Evolutionary conservation across 1,140 invertebrate genomes (phyloP), one percentile per base, ranked within the genome.

Genomic region (Drosophila arizonae): DNA sequence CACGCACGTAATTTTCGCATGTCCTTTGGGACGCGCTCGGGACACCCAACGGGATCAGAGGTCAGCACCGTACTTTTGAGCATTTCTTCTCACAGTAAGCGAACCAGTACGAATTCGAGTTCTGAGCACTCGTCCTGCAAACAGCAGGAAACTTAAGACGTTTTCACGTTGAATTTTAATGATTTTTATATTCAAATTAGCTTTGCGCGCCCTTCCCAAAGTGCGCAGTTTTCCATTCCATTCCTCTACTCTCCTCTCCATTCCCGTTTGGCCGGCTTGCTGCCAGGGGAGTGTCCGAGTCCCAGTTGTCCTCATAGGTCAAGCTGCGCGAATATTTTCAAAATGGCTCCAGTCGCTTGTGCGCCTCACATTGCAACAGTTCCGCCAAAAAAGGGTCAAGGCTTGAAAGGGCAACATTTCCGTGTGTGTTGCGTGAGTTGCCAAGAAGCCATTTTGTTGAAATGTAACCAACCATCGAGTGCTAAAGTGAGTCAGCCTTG

Each of bases 171-270:
- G 84, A 88, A 88, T 88, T 88, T 88, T 87, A 87, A 87, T 88
- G 84, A 87, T 87, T 87, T 87, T 88, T 87, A 81, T 87, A 87
- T 87, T 87, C 77, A 87, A 87, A 87, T 87, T 79, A 87, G 84
- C 61, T 72, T 66, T 56, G 79, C 64, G 63, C 74, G 60, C 68
- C 72, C 64, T 50, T 33, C 26, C 26, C 5, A 54, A 30, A 64
- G 52, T 63, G 58, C 66, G 66, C 72, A 74, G 33, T 17, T 62
- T 55, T 62, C n/a, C 1, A 4, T 26, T 45, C 8, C 8, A 0
- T 48, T 46, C 26, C 5, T 17, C 4, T 41, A 24, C 24, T 26
- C 41, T 46, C 9, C 15, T 9, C 51, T 48, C 52, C 6, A n/a
- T 46, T 77, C 81, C 63, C 55, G 81, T 81, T 81, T 78, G 72